phyloP scores from a whole-genome alignment of 2,113 vertebrate genomes.

The Serilophus lunatus region DNA sequence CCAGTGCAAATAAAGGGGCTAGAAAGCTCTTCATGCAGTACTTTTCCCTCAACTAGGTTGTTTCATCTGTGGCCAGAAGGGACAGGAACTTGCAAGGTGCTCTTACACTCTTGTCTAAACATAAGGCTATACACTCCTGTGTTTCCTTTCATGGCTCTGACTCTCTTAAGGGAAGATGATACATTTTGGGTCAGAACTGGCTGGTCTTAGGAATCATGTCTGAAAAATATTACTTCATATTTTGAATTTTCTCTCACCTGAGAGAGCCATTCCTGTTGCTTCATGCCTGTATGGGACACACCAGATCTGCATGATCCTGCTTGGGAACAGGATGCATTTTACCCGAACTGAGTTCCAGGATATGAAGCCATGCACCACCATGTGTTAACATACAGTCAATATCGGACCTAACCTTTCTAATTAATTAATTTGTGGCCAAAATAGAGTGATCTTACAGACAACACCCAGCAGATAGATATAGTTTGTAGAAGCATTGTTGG shows the following conservation, averaged over 20 bases:
- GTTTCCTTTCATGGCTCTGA: neutral
- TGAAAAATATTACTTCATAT: neutral
- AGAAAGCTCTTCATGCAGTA: neutral
- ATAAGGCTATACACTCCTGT: neutral
- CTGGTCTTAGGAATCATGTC: neutral
- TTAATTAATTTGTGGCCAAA: neutral
- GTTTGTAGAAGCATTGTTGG: neutral
- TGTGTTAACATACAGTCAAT: rapidly evolving
- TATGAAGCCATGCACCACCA: rapidly evolving
- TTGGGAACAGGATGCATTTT: neutral
- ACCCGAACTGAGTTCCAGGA: neutral
- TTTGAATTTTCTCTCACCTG: neutral
- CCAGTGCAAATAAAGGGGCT: neutral
- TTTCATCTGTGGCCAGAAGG: neutral
- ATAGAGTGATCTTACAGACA: neutral
- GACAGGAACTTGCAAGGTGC: neutral
- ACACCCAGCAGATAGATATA: neutral
- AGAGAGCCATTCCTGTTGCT: neutral
- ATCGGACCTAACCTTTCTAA: neutral
- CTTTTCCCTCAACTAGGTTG: neutral
- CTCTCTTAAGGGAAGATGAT: neutral
- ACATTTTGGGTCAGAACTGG: neutral
- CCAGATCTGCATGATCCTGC: neutral
- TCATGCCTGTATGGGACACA: neutral
- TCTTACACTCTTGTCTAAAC: neutral